Percentiles rank a stretch among this genome's conserved stretches.
Conservation (phyloP, 2,113 vertebrate genomes). For the Mustela nigripes region DNA sequence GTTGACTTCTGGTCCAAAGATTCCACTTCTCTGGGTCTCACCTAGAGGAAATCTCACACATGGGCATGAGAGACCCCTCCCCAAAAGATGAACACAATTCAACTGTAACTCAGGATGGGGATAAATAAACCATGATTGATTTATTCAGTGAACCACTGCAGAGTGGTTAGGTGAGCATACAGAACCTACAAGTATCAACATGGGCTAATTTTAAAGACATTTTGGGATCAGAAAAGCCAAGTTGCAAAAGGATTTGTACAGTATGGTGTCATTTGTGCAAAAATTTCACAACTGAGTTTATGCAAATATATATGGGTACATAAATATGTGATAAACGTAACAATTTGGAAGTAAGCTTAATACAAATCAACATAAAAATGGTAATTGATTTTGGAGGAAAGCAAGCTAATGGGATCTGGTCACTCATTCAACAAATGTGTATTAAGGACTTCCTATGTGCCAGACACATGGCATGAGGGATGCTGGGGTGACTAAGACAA, state of each 20-base stretch:
- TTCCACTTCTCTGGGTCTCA: neutral
- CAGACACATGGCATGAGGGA: neutral
- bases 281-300: neutral
- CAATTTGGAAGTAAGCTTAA: neutral
- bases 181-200: neutral
- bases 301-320: neutral
- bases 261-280: neutral
- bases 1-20: accelerated
- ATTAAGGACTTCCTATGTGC: neutral
- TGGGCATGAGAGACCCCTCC: neutral
- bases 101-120: neutral
- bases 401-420: neutral
- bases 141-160: neutral
- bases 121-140: neutral
- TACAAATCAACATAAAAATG: neutral
- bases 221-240: neutral
- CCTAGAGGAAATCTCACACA: neutral
- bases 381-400: neutral
- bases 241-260: neutral
- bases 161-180: neutral
- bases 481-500: neutral
- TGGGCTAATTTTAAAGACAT: neutral
- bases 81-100: neutral
- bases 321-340: neutral
- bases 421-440: neutral